phyloP scores from a whole-genome alignment of 2,113 vertebrate genomes.

The Dolichotis patagonum region DNA sequence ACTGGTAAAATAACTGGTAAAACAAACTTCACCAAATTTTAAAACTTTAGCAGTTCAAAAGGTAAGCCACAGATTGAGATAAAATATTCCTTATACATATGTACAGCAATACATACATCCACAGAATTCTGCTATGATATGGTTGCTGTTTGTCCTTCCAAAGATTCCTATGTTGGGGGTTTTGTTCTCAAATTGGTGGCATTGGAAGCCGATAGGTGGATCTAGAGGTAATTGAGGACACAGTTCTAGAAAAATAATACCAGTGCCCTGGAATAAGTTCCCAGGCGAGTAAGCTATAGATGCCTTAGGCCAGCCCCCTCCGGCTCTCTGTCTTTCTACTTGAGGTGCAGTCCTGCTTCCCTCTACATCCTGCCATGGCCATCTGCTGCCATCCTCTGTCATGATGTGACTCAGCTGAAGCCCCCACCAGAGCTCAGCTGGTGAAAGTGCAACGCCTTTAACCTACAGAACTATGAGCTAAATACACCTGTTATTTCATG shows the following conservation, averaged over 20 bases:
- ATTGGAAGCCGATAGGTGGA: neutral
- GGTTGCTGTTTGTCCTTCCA: neutral
- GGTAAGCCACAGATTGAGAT: neutral
- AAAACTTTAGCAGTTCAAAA: neutral
- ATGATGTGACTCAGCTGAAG: neutral
- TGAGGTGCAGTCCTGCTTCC: neutral
- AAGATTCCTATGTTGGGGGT: neutral
- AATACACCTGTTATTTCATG: neutral
- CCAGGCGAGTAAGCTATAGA: neutral
- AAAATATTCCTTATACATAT: neutral
- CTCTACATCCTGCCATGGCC: neutral
- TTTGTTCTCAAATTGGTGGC: neutral
- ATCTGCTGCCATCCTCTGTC: neutral
- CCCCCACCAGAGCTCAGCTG: neutral
- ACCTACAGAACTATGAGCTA: neutral
- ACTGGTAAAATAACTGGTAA: neutral
- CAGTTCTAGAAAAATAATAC: neutral
- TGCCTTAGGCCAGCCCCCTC: neutral
- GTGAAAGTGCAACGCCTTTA: neutral
- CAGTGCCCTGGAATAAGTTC: neutral
- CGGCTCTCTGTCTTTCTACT: neutral
- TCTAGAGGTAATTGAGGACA: neutral
- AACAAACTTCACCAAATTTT: neutral
- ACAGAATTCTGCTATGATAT: neutral
- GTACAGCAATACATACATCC: neutral